Percentiles rank a stretch among this genome's conserved stretches.
phyloP scores from a whole-genome alignment of 2,113 vertebrate genomes.

The Damaliscus lunatus region DNA sequence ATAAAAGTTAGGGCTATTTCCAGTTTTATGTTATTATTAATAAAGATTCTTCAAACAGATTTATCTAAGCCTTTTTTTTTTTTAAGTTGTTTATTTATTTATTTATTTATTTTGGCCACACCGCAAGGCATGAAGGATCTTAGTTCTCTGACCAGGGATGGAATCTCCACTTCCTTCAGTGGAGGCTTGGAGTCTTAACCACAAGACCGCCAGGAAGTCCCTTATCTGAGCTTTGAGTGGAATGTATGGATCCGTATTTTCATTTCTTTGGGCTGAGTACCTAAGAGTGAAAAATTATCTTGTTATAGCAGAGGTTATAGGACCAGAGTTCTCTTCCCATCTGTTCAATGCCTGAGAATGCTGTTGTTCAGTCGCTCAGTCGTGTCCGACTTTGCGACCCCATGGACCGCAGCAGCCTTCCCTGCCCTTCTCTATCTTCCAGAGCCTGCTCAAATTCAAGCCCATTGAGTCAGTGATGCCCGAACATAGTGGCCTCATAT shows the following conservation, averaged over 20 bases:
- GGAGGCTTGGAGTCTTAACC: background rate
- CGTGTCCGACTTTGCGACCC: fast-evolving
- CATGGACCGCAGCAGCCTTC: background rate
- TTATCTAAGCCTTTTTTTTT: background rate
- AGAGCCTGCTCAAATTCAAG: background rate
- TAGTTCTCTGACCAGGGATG: background rate
- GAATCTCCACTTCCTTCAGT: background rate
- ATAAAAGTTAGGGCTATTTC: background rate
- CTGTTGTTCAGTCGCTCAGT: background rate
- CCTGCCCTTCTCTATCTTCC: background rate
- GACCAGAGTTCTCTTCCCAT: background rate
- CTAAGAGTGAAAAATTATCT: background rate
- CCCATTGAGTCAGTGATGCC: background rate
- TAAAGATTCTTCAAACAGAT: background rate
- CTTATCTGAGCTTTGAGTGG: background rate
- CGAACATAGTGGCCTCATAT: background rate
- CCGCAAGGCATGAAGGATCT: background rate
- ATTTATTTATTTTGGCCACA: background rate
- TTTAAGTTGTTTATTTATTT: background rate
- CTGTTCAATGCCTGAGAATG: background rate
- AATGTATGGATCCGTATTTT: background rate
- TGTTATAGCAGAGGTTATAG: background rate
- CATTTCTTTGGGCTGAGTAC: background rate
- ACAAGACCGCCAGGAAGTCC: background rate
- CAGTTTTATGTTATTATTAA: background rate